These are phyloP conservation scores for Dorcus parallelipipedus DNA, from an alignment of 2,888 invertebrate species.

Conservation along the genomic window DNA sequence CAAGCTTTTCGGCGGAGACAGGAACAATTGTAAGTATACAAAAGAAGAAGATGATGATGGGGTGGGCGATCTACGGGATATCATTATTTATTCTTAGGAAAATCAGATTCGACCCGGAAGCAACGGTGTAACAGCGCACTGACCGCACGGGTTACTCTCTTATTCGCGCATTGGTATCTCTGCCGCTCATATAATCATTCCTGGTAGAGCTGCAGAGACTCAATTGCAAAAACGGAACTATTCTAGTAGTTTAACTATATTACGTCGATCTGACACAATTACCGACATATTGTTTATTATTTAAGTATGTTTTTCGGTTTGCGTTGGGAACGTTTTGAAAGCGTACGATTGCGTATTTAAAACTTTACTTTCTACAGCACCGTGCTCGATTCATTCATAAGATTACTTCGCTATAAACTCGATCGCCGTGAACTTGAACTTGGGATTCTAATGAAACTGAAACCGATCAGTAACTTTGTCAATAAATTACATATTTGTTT, in stretches of 20 bases:
- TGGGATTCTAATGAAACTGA: slow-evolving; percentile 48
- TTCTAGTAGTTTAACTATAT: too few species aligned
- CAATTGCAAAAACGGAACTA: too few species aligned
- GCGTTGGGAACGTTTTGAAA: background rate
- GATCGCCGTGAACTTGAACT: slow-evolving; percentile 50
- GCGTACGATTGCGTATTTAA: slow-evolving; percentile 23
- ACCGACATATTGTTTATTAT: slow-evolving; percentile 1
- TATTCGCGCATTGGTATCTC: slow-evolving; percentile 30
- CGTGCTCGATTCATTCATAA: slow-evolving; percentile 43
- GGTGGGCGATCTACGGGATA: too few species aligned
- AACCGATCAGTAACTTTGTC: slow-evolving; percentile 31
- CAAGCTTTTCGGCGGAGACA: slow-evolving; percentile 77
- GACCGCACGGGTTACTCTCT: slow-evolving; percentile 26
- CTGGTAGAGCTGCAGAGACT: slow-evolving; percentile 23
- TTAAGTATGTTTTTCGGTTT: background rate
- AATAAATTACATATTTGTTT: background rate
- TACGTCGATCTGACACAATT: too few species aligned
- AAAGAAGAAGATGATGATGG: background rate
- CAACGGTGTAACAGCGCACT: slow-evolving; percentile 11
- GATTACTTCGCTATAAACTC: slow-evolving; percentile 35
- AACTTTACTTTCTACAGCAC: slow-evolving; percentile 43
- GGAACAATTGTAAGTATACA: slow-evolving; percentile 80
- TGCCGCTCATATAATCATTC: slow-evolving; percentile 25
- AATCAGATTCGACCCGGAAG: slow-evolving; percentile 18
- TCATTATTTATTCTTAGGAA: background rate